These are phyloP conservation scores for Girardinichthys multiradiatus DNA, from an alignment of 2,113 vertebrate genomes.

Conservation along the genomic window DNA sequence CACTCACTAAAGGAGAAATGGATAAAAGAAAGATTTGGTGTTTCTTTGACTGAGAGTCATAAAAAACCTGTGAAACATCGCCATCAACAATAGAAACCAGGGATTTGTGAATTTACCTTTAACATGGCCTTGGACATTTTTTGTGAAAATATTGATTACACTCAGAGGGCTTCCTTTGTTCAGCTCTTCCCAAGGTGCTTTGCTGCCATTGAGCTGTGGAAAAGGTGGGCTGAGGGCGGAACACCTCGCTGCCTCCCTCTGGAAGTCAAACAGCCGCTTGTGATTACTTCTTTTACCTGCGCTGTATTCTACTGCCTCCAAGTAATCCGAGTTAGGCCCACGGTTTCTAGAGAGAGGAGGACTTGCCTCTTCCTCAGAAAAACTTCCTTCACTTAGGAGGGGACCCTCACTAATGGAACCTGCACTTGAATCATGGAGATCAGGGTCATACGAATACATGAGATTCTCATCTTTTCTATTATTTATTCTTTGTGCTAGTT, in stretches of 20 bases:
- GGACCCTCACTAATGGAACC: constrained; percentile 93
- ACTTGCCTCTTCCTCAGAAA: constrained; percentile 83
- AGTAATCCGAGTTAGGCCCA: constrained; percentile 65
- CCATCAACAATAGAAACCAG: background rate
- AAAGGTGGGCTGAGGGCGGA: constrained; percentile 73
- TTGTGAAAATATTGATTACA: constrained; percentile 96
- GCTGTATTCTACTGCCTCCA: constrained; percentile 81
- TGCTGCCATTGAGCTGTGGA: constrained; percentile 54
- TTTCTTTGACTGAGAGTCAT: background rate
- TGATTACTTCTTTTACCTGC: constrained; percentile 72
- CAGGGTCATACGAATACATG: background rate
- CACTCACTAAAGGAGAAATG: constrained; percentile 73
- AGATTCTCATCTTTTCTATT: constrained; percentile 13
- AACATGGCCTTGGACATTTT: constrained; percentile 83
- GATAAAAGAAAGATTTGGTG: background rate
- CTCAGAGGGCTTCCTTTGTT: constrained; percentile 93
- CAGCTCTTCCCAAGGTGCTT: constrained; percentile 89
- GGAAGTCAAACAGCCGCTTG: constrained; percentile 87
- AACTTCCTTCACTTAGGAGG: constrained; percentile 87
- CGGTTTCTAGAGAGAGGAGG: constrained; percentile 31
- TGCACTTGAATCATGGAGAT: constrained; percentile 79
- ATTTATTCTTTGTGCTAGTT: constrained; percentile 14
- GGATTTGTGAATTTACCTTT: constrained; percentile 81
- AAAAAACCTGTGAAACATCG: background rate
- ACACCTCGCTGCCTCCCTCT: constrained; percentile 88